Percentiles rank a stretch among this genome's conserved stretches.
Conservation (phyloP, 2,888 invertebrate genomes). For the Camptogramma bilineatum region DNA sequence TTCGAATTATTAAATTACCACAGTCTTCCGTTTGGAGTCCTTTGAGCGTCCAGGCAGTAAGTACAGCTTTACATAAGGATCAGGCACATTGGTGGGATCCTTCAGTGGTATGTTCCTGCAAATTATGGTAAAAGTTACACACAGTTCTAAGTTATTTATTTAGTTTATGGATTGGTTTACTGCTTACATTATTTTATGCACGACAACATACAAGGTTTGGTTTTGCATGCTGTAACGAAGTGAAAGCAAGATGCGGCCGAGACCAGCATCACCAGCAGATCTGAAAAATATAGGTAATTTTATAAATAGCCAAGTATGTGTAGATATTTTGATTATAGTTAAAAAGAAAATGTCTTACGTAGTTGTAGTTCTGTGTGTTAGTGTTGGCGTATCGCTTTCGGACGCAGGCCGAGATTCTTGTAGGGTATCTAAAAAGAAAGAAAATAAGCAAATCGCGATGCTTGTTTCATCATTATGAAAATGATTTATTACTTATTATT, state of each 20-base stretch:
- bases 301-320: not conserved
- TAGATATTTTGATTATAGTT: not conserved
- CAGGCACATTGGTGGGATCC: conserved; percentile 93
- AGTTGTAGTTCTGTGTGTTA: conserved; percentile 86
- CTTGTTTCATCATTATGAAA: no score
- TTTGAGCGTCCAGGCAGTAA: conserved; percentile 93
- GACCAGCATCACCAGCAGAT: conserved; percentile 89
- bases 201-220: conserved; percentile 92
- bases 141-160: not conserved
- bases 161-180: not conserved
- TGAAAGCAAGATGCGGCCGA: conserved; percentile 93
- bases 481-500: no score
- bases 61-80: conserved; percentile 96
- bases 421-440: conserved; percentile 59
- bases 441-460: not conserved
- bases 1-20: conserved; percentile 74
- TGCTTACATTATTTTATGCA: conserved; percentile 96
- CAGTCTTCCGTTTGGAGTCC: conserved; percentile 94
- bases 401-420: conserved; percentile 62
- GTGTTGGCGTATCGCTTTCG: conserved; percentile 69
- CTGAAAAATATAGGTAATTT: conserved; percentile 56
- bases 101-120: conserved; percentile 91
- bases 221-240: conserved; percentile 93
- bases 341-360: conserved; percentile 64
- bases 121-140: not conserved